These are phyloP conservation scores for Laterallus jamaicensis DNA, from an alignment of 2,113 vertebrate genomes.

Conservation along the genomic window DNA sequence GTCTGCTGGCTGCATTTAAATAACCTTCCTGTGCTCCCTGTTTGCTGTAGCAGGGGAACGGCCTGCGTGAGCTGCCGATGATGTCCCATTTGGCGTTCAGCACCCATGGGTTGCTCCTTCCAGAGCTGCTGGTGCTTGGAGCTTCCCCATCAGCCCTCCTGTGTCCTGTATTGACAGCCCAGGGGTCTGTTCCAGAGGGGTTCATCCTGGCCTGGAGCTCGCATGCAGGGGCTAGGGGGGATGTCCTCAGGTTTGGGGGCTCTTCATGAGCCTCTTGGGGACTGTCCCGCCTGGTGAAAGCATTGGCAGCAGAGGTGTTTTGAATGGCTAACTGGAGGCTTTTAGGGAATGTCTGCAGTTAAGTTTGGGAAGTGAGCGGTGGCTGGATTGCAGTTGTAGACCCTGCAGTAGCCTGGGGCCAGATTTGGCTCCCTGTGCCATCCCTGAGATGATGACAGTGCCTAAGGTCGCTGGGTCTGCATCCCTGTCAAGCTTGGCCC, in stretches of 20 bases:
- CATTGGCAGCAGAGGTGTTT: background rate
- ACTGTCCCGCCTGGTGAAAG: background rate
- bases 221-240: background rate
- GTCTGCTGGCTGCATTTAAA: background rate
- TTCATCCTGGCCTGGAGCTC: background rate
- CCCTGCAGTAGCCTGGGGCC: accelerated
- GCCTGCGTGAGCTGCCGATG: background rate
- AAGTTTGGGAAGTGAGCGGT: accelerated
- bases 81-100: background rate
- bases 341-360: background rate
- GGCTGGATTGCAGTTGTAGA: background rate
- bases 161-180: background rate
- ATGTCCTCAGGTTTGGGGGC: background rate
- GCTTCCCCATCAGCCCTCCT: background rate
- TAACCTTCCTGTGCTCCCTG: background rate
- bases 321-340: background rate
- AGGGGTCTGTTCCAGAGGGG: background rate
- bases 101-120: accelerated
- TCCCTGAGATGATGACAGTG: background rate
- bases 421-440: background rate
- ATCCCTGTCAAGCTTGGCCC: background rate
- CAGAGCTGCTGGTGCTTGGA: background rate
- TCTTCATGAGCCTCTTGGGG: background rate
- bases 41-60: background rate
- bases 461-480: background rate